These are phyloP conservation scores for Myotis brandtii DNA, from an alignment of 2,113 vertebrate species.

Conservation along the genomic window DNA sequence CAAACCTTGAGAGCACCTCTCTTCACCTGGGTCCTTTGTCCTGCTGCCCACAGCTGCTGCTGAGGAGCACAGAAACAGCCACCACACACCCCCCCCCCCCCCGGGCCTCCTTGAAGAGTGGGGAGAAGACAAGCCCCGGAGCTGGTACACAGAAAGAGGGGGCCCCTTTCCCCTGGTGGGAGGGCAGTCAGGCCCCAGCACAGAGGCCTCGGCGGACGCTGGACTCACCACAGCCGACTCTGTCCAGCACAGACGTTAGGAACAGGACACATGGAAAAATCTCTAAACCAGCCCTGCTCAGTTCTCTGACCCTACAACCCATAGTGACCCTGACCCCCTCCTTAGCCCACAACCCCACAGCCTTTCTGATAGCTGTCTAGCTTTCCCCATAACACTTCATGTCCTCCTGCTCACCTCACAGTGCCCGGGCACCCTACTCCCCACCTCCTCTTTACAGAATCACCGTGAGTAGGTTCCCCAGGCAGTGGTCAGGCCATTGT, in stretches of 20 bases:
- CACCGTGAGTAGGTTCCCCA: constrained; percentile 16
- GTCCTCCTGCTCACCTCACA: background rate
- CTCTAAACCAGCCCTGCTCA: background rate
- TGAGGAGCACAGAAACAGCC: background rate
- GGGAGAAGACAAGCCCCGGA: background rate
- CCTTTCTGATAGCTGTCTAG: background rate
- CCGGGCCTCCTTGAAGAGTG: background rate
- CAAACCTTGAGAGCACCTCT: constrained; percentile 27
- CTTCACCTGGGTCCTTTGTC: background rate
- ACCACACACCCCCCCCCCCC: background rate
- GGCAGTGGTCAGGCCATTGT: background rate
- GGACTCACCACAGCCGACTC: background rate
- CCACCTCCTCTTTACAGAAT: background rate
- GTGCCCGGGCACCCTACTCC: background rate
- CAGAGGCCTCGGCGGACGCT: background rate
- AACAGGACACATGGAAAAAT: background rate
- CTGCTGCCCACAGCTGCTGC: background rate
- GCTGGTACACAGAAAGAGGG: background rate
- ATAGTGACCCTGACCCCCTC: background rate
- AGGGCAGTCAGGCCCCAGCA: background rate
- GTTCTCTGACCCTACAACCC: background rate
- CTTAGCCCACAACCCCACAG: background rate
- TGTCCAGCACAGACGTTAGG: background rate
- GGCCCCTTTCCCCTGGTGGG: background rate
- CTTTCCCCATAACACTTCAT: background rate